Conservation (phyloP, 2,797 vertebrate species). For the Ficedula albicollis region DNA sequence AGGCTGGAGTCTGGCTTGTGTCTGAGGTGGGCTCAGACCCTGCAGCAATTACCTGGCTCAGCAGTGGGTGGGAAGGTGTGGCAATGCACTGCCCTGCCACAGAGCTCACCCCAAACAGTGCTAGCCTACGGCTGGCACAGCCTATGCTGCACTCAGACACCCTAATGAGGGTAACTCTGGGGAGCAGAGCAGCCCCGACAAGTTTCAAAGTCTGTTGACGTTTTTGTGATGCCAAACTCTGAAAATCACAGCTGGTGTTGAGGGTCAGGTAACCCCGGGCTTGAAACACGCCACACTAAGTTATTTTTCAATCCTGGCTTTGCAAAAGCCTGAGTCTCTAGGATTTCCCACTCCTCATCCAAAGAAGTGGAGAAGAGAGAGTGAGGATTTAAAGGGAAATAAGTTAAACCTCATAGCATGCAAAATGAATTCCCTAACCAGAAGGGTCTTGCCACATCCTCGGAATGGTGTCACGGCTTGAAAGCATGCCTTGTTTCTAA, state of each 20-base stretch:
- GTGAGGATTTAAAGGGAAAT: constrained; percentile 54
- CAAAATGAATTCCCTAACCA: constrained; percentile 49
- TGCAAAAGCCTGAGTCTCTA: background rate
- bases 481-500: constrained; percentile 49
- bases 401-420: constrained; percentile 50
- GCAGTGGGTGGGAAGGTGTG: background rate
- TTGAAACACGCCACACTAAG: background rate
- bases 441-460: constrained; percentile 48
- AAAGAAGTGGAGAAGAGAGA: constrained; percentile 28
- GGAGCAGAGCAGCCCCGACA: background rate
- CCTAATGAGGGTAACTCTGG: background rate
- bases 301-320: background rate
- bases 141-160: background rate
- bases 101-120: background rate
- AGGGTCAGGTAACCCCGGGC: background rate
- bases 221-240: background rate
- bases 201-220: background rate
- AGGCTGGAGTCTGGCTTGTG: background rate
- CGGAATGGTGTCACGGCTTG: constrained; percentile 20
- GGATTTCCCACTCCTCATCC: constrained; percentile 2
- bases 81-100: background rate
- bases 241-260: background rate
- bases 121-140: background rate
- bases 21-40: background rate
- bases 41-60: background rate